A percentile compares a stretch with the other conserved stretches of the same genome.
Evolutionary conservation across 1,140 invertebrate species (phyloP).

Genomic region (Ruditapes philippinarum): DNA sequence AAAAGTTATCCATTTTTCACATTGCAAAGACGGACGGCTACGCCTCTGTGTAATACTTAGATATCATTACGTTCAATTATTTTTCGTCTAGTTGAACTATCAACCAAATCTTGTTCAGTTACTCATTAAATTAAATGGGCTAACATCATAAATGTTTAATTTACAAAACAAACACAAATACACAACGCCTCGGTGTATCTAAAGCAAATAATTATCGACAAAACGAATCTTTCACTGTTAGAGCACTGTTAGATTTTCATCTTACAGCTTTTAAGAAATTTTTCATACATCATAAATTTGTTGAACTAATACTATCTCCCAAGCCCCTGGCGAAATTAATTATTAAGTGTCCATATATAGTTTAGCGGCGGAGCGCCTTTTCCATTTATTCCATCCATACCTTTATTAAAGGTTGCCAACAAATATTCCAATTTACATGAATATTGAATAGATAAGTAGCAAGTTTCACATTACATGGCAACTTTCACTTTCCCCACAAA

Average conservation of each 20-base stretch:
- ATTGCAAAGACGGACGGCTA: background rate
- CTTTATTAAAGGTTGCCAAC: background rate
- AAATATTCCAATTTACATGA: background rate
- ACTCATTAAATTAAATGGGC: background rate
- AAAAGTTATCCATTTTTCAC: no score
- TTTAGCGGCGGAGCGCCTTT: background rate
- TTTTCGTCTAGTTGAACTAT: background rate
- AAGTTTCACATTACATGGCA: background rate
- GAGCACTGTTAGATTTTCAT: background rate
- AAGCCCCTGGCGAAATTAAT: background rate
- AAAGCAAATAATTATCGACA: background rate
- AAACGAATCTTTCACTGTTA: background rate
- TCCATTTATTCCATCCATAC: background rate
- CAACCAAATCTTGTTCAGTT: no score
- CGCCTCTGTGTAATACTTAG: background rate
- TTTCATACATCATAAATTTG: background rate
- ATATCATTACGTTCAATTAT: background rate
- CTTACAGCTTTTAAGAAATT: background rate
- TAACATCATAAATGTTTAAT: background rate
- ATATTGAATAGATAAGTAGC: slow-evolving; percentile 1
- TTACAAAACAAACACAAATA: background rate
- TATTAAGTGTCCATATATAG: background rate
- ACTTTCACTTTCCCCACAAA: slow-evolving; percentile 8
- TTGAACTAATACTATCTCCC: slow-evolving; percentile 1
- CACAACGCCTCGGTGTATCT: background rate